Evolutionary conservation across 2,888 invertebrate species (phyloP).

Genomic region (Steinernema scapterisci): DNA sequence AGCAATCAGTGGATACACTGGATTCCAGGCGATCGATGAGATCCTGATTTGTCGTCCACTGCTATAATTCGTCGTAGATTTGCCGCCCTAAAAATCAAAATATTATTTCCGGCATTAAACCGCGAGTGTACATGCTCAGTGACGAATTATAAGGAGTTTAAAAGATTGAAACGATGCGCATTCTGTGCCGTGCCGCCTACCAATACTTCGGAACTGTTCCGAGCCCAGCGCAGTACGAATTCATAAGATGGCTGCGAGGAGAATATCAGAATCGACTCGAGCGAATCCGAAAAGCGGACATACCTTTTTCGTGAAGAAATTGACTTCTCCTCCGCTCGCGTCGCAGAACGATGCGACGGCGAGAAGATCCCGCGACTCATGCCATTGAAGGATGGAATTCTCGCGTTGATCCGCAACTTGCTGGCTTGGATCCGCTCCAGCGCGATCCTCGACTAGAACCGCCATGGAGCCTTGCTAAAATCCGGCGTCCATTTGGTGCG

Average conservation of each 20-base stretch:
- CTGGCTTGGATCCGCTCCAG: neutral
- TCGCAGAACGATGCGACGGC: slow-evolving; percentile 46
- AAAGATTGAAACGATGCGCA: neutral
- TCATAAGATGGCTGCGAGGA: neutral
- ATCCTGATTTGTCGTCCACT: neutral
- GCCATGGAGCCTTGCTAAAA: neutral
- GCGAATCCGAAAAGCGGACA: neutral
- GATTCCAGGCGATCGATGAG: slow-evolving; percentile 52
- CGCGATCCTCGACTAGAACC: slow-evolving; percentile 20
- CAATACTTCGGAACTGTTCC: slow-evolving; percentile 1
- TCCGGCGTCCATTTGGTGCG: neutral
- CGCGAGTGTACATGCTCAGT: too few relatives aligned
- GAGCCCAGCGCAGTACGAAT: slow-evolving; percentile 19
- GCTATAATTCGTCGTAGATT: slow-evolving; percentile 26
- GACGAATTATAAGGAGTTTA: neutral
- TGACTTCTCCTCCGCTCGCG: slow-evolving; percentile 45
- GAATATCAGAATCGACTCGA: neutral
- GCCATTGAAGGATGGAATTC: slow-evolving; percentile 41
- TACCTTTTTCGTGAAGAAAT: slow-evolving; percentile 52
- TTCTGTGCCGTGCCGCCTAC: slow-evolving; percentile 6
- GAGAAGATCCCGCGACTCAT: slow-evolving; percentile 43
- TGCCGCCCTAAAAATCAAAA: slow-evolving; percentile 45
- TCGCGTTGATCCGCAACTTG: neutral
- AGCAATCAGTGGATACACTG: slow-evolving; percentile 49
- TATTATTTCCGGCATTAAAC: neutral